Base-by-base conservation (phyloP, 2,113 vertebrate species). In the Lichenostomus cassidix region DNA sequence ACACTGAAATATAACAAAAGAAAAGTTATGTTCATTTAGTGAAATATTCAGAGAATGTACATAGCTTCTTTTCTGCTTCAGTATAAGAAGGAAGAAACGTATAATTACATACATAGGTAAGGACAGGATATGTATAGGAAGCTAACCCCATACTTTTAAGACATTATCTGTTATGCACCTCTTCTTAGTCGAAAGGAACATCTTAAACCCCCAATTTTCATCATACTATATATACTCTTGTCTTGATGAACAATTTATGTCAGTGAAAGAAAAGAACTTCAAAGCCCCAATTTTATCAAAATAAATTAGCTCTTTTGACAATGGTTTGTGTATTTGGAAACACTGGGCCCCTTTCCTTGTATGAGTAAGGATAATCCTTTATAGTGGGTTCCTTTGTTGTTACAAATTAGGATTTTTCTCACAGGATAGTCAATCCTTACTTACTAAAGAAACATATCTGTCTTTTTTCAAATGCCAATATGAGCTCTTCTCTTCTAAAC, bases 201-300 rank as follows among this genome's bases (percentile, higher is more conserved):
- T 44, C 19, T 63, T 64, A 56, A 76, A 68, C 8, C 0, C 2
- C 6, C 71, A 11, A 35, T 60, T 64, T 71, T 68, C 35, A 42
- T 12, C 5, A 35, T 13, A 24, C 6, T 5, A 10, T 14, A 5
- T 31, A 21, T 7, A 9, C 12, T 46, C 0, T 59, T 25, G 33
- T 44, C 15, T 18, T 56, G 29, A 67, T 50, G 10, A 60, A 49
- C 5, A 70, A 24, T 59, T 24, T 35, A 56, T 69, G 69, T 87
- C 4, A 49, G 8, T 73, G 25, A 83, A 39, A 17, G 8, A 67
- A 73, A 71, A 58, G 1, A 1, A 35, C 12, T n/a, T 39, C 23
- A 83, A 73, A 47, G 1, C 1, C 1, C 1, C 11, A 42, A 4
- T 31, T 92, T 63, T 68, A 28, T 37, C 1, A 50, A 79, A 92